Percentiles rank a stretch among this genome's conserved stretches.
phyloP scores from a whole-genome alignment of 2,797 vertebrate genomes.

The Periophthalmus magnuspinnatus region DNA sequence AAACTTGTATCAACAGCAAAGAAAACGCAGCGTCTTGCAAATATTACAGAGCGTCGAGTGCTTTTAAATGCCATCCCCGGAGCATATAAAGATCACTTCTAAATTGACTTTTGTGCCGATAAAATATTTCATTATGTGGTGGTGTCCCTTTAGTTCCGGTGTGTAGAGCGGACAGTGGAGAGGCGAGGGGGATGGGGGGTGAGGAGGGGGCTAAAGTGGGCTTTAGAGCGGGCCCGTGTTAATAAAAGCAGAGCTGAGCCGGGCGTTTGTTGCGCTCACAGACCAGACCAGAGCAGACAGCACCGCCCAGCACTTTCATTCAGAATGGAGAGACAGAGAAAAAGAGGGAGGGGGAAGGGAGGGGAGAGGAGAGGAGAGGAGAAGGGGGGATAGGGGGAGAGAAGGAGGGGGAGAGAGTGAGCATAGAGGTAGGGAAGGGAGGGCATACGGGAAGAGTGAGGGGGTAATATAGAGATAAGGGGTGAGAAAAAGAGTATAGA shows the following conservation, averaged over 20 bases:
- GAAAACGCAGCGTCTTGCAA: too few relatives aligned
- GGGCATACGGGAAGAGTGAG: too few relatives aligned
- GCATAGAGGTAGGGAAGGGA: too few relatives aligned
- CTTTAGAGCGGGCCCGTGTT: constrained; percentile 2
- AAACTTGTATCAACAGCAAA: too few relatives aligned
- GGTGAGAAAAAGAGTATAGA: too few relatives aligned
- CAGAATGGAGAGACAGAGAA: neutral
- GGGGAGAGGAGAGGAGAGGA: neutral
- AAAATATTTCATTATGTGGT: constrained; percentile 8
- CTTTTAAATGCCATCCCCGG: neutral
- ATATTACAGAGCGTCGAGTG: too few relatives aligned
- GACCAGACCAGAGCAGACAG: neutral
- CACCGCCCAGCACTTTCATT: constrained; percentile 9
- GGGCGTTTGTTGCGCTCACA: neutral
- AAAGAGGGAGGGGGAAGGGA: neutral
- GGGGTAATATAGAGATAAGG: too few relatives aligned
- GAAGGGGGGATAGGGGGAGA: too few relatives aligned
- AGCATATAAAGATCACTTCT: neutral
- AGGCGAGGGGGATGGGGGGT: neutral
- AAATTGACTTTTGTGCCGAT: constrained; percentile 5
- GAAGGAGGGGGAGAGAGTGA: too few relatives aligned
- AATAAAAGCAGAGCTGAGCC: constrained; percentile 14
- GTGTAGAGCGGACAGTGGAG: neutral
- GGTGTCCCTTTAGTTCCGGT: neutral
- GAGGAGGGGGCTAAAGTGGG: neutral